Evolutionary conservation across 2,113 vertebrate species (phyloP).

Genomic region (Pandion haliaetus): DNA sequence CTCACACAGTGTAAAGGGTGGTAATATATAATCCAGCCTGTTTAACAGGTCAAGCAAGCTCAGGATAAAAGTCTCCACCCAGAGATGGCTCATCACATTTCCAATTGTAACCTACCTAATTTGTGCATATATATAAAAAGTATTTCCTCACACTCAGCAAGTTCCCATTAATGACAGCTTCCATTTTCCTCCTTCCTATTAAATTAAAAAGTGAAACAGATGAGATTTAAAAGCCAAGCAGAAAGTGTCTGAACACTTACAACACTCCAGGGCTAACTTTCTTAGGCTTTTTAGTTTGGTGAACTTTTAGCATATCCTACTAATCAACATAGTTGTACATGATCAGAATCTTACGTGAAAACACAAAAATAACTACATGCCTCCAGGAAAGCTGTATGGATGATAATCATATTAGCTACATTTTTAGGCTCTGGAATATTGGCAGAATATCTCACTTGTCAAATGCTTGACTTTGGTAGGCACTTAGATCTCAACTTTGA

Average conservation of each 20-base stretch:
- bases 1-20: not conserved
- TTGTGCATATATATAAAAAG: not conserved
- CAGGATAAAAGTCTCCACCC: not conserved
- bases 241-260: not conserved
- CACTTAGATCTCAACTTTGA: not conserved
- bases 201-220: slow-evolving; percentile 13
- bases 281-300: not conserved
- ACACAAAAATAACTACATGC: not conserved
- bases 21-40: not conserved
- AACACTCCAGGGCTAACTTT: not conserved
- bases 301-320: not conserved
- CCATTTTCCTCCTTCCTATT: not conserved
- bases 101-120: not conserved
- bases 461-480: not conserved
- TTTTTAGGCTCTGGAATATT: not conserved
- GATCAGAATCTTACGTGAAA: not conserved
- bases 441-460: not conserved
- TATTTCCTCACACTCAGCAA: not conserved
- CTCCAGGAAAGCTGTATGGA: not conserved
- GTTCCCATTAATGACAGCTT: not conserved
- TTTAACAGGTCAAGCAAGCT: not conserved
- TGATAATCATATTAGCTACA: not conserved
- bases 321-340: not conserved
- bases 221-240: not conserved
- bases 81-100: not conserved